Conservation (phyloP, 2,113 vertebrate genomes). For the Ardeotis arabs region DNA sequence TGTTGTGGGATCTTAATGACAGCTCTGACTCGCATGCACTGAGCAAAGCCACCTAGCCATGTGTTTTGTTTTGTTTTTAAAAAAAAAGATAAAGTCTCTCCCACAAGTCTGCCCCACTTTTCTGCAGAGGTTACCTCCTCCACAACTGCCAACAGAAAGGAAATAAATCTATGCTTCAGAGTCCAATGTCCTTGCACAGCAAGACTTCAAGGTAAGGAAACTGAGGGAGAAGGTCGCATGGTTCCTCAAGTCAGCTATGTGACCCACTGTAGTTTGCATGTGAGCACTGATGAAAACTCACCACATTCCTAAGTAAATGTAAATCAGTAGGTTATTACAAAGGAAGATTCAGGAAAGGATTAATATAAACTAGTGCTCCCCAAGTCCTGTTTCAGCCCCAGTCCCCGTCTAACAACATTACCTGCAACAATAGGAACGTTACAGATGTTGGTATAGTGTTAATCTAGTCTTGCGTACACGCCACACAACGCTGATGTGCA, state of each 20-base stretch:
- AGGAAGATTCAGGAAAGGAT: not conserved
- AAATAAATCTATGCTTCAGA: not conserved
- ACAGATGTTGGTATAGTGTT: not conserved
- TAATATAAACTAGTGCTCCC: not conserved
- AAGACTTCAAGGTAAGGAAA: not conserved
- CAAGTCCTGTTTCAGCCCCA: not conserved
- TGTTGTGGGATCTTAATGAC: not conserved
- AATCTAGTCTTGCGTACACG: accelerated
- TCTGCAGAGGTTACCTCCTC: not conserved
- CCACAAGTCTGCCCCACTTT: not conserved
- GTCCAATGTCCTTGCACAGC: not conserved
- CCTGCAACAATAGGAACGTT: not conserved
- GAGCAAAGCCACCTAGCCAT: not conserved
- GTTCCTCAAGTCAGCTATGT: too few relatives aligned
- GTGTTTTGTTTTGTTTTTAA: not conserved
- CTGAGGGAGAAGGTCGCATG: not conserved
- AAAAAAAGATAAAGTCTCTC: not conserved
- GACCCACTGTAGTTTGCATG: not conserved
- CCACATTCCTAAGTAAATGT: not conserved
- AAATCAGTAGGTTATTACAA: not conserved
- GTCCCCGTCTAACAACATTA: accelerated
- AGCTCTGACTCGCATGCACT: not conserved
- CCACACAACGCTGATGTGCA: not conserved
- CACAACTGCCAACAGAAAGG: not conserved
- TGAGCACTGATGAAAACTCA: not conserved